phyloP scores from a whole-genome alignment of 2,113 vertebrate species.

The Ciconia stormi region DNA sequence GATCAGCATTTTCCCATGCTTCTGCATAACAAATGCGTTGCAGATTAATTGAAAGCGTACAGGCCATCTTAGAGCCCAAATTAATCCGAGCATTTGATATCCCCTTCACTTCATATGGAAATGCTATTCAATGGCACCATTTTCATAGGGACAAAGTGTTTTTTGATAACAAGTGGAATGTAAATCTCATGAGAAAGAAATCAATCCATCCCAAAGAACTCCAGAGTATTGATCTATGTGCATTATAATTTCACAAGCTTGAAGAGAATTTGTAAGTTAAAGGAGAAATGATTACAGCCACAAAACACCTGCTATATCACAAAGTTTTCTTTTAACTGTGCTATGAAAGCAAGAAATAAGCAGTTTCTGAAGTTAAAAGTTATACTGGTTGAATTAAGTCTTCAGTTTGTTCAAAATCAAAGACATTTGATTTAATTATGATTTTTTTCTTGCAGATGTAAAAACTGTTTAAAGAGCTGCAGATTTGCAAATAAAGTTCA shows the following conservation, averaged over 20 bases:
- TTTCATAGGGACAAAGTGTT: constrained; percentile 75
- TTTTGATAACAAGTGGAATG: constrained; percentile 76
- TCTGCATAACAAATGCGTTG: constrained; percentile 66
- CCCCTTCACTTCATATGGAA: constrained; percentile 76
- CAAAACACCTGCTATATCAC: constrained; percentile 30
- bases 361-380: constrained; percentile 36
- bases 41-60: constrained; percentile 66
- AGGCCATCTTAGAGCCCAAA: constrained; percentile 68
- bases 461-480: background rate
- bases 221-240: constrained; percentile 66
- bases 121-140: constrained; percentile 71
- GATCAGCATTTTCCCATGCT: constrained; percentile 73
- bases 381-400: constrained; percentile 6
- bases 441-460: background rate
- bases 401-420: constrained; percentile 40
- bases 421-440: constrained; percentile 4
- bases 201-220: constrained; percentile 71
- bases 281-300: constrained; percentile 36
- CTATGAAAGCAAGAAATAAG: constrained; percentile 53
- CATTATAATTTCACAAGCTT: constrained; percentile 72
- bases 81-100: constrained; percentile 72
- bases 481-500: background rate
- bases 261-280: constrained; percentile 63
- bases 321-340: constrained; percentile 40
- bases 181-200: constrained; percentile 78